Evolutionary conservation across 2,113 vertebrate genomes (phyloP).

Genomic region (Gulo gulo): DNA sequence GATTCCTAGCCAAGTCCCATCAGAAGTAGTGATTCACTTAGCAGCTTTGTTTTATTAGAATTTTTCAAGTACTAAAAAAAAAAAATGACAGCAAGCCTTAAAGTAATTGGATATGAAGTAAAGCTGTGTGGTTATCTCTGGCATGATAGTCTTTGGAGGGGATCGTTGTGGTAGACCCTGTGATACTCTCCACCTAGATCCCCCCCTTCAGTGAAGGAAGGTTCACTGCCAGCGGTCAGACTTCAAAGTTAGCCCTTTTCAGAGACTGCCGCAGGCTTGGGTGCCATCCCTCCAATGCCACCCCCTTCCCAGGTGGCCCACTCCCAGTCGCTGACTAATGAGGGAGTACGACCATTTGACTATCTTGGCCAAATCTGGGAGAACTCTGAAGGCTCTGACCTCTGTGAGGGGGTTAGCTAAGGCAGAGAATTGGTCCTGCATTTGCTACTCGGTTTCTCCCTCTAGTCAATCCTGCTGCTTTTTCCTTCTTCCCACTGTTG

Average conservation of each 20-base stretch:
- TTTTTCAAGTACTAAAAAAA: slow-evolving; percentile 4
- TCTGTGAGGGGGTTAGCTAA: background rate
- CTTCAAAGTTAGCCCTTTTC: background rate
- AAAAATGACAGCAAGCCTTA: background rate
- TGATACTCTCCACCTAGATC: background rate
- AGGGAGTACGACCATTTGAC: background rate
- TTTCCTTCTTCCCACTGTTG: background rate
- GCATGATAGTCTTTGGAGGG: background rate
- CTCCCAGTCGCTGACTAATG: background rate
- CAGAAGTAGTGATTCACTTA: slow-evolving; percentile 27
- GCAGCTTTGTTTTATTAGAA: slow-evolving; percentile 39
- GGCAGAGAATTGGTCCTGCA: background rate
- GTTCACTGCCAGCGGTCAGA: background rate
- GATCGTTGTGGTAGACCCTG: background rate
- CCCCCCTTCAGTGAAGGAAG: background rate
- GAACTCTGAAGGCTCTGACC: background rate
- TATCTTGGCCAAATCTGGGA: background rate
- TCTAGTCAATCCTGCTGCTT: background rate
- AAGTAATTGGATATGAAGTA: slow-evolving; percentile 22
- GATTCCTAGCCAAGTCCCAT: background rate
- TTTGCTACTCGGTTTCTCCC: background rate
- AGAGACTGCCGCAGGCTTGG: background rate
- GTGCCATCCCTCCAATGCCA: background rate
- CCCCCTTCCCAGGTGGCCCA: background rate
- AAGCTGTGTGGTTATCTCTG: slow-evolving; percentile 3